Evolutionary conservation across 2,797 vertebrate species (phyloP).

Genomic region (Propithecus deckenii): DNA sequence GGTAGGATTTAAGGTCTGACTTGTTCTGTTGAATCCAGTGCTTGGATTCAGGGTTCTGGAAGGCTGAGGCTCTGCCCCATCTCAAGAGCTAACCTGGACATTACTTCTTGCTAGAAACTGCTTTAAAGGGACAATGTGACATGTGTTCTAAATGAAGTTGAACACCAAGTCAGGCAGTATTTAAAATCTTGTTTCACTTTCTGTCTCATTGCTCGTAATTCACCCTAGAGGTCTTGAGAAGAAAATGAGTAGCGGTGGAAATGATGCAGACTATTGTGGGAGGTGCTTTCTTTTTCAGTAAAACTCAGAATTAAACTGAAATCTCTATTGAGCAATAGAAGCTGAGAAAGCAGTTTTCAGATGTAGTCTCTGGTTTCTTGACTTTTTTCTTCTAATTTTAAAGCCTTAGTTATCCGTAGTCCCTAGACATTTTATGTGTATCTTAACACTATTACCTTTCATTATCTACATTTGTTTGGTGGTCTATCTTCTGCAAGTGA

Average conservation of each 20-base stretch:
- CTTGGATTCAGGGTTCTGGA: background rate
- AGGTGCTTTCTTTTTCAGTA: slow-evolving; percentile 41
- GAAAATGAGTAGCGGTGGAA: background rate
- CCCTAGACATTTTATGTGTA: slow-evolving; percentile 24
- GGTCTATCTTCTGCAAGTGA: slow-evolving; percentile 40
- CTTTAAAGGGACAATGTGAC: background rate
- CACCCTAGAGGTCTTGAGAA: background rate
- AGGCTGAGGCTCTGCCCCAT: background rate
- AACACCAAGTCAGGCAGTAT: background rate
- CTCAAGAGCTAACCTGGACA: background rate
- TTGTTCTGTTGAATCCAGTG: background rate
- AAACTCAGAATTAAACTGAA: slow-evolving; percentile 43
- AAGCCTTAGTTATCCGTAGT: slow-evolving; percentile 46
- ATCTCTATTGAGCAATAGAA: background rate
- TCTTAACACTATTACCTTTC: slow-evolving; percentile 42
- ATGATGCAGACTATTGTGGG: slow-evolving; percentile 24
- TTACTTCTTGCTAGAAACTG: background rate
- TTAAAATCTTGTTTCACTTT: slow-evolving; percentile 44
- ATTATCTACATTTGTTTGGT: slow-evolving; percentile 43
- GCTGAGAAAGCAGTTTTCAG: slow-evolving; percentile 44
- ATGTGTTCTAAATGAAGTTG: background rate
- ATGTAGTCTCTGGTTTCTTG: background rate
- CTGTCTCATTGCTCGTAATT: background rate
- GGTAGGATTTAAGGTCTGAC: background rate
- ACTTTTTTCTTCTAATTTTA: background rate